Conservation (phyloP, 92 coral and sea anemone genomes). For the Scolanthus callimorphus region DNA sequence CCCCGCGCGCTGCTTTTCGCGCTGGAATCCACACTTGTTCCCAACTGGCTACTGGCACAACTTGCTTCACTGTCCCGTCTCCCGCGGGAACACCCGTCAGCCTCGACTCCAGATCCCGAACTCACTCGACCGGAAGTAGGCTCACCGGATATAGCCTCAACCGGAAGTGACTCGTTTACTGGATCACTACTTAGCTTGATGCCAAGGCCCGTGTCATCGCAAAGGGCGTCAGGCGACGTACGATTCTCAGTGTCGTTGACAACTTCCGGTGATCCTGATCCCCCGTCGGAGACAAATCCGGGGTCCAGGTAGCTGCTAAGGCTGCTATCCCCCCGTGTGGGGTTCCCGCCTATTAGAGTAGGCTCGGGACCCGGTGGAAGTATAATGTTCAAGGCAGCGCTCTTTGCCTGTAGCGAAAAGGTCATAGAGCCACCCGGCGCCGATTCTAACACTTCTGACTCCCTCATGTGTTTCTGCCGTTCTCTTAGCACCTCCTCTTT, state of each 20-base stretch:
- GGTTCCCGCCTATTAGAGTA: slow-evolving; percentile 6
- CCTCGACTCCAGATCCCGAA: slow-evolving; percentile 48
- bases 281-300: slow-evolving; percentile 60
- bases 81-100: slow-evolving; percentile 35
- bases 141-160: slow-evolving; percentile 29
- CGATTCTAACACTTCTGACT: neutral
- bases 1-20: slow-evolving; percentile 42
- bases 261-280: slow-evolving; percentile 40
- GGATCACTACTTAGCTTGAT: slow-evolving; percentile 13
- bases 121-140: slow-evolving; percentile 52
- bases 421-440: slow-evolving; percentile 24
- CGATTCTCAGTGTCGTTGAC: slow-evolving; percentile 15
- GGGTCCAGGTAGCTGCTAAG: slow-evolving; percentile 69
- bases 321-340: slow-evolving; percentile 56
- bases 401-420: slow-evolving; percentile 70
- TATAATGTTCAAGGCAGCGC: slow-evolving; percentile 62
- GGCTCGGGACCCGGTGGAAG: slow-evolving; percentile 84
- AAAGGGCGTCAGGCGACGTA: slow-evolving; percentile 7
- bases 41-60: slow-evolving; percentile 60
- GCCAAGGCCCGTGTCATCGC: too few species aligned
- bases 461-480: slow-evolving; percentile 17
- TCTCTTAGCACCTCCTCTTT: slow-evolving; percentile 61
- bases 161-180: too few species aligned
- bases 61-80: slow-evolving; percentile 73
- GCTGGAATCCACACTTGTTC: slow-evolving; percentile 60